Percentiles rank a stretch among this genome's conserved stretches.
These are phyloP conservation scores for Cheilosia grossa DNA, from an alignment of 2,888 invertebrate species.

Conservation along the genomic window DNA sequence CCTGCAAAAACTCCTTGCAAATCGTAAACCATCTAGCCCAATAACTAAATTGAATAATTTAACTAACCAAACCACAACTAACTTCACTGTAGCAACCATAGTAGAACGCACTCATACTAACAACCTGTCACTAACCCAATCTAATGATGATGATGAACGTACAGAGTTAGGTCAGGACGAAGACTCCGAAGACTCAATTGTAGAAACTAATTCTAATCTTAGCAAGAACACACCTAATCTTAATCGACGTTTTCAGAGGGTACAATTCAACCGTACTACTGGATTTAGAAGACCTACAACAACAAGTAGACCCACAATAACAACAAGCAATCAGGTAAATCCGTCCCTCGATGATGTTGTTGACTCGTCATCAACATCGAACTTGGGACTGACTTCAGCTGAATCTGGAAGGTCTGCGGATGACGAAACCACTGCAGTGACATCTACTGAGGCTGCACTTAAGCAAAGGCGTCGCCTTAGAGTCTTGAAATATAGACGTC, in stretches of 20 bases:
- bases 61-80: slow-evolving; percentile 57
- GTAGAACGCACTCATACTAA: slow-evolving; percentile 69
- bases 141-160: slow-evolving; percentile 62
- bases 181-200: slow-evolving; percentile 58
- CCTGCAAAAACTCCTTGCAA: slow-evolving; percentile 70
- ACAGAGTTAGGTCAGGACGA: slow-evolving; percentile 64
- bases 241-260: slow-evolving; percentile 83
- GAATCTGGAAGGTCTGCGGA: slow-evolving; percentile 49
- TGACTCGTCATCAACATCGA: slow-evolving; percentile 42
- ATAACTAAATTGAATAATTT: slow-evolving; percentile 25
- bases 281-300: slow-evolving; percentile 63
- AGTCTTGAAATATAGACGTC: slow-evolving; percentile 66
- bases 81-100: slow-evolving; percentile 60
- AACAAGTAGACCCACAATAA: slow-evolving; percentile 34
- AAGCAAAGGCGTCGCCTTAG: slow-evolving; percentile 62
- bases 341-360: slow-evolving; percentile 42
- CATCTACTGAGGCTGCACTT: slow-evolving; percentile 48
- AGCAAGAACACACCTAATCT: slow-evolving; percentile 78
- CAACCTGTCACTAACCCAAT: slow-evolving; percentile 67
- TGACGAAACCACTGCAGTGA: slow-evolving; percentile 26
- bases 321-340: slow-evolving; percentile 53
- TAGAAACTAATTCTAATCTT: slow-evolving; percentile 67
- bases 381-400: slow-evolving; percentile 38
- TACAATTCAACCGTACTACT: slow-evolving; percentile 80
- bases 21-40: slow-evolving; percentile 56